Conservation (phyloP, 2,888 invertebrate species). For the Gnatocerus cornutus region DNA sequence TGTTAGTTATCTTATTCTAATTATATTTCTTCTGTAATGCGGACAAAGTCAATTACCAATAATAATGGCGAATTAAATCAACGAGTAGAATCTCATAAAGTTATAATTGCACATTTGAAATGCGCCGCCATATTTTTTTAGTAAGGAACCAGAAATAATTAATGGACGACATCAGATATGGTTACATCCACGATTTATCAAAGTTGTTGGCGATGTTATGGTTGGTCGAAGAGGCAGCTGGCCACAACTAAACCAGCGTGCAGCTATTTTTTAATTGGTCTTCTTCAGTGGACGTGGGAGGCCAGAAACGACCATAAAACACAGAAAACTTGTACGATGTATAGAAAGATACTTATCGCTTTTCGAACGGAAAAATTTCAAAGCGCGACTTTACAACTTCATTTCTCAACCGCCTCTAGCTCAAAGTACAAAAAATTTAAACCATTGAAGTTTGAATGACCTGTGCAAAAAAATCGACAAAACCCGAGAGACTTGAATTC, state of each 20-base stretch:
- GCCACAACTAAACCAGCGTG: constrained; percentile 64
- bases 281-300: constrained; percentile 61
- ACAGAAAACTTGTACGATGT: not conserved
- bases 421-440: too few species aligned
- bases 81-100: constrained; percentile 28
- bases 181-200: constrained; percentile 65
- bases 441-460: not conserved
- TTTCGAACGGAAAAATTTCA: too few species aligned
- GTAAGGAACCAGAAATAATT: constrained; percentile 54
- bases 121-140: constrained; percentile 49
- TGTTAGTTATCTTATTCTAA: constrained; percentile 16
- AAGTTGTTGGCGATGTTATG: constrained; percentile 62
- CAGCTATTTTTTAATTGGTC: constrained; percentile 71
- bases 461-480: constrained; percentile 39
- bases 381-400: too few species aligned
- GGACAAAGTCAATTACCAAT: constrained; percentile 28
- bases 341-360: not conserved
- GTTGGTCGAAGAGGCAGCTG: constrained; percentile 66
- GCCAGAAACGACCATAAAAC: constrained; percentile 52
- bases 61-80: constrained; percentile 34
- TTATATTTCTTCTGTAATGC: constrained; percentile 16
- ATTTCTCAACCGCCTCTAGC: too few species aligned
- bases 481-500: constrained; percentile 26
- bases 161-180: constrained; percentile 59
- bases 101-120: constrained; percentile 38